Percentiles rank a stretch among this genome's conserved stretches.
Evolutionary conservation across 2,888 invertebrate genomes (phyloP).

Genomic region (Erannis defoliaria): DNA sequence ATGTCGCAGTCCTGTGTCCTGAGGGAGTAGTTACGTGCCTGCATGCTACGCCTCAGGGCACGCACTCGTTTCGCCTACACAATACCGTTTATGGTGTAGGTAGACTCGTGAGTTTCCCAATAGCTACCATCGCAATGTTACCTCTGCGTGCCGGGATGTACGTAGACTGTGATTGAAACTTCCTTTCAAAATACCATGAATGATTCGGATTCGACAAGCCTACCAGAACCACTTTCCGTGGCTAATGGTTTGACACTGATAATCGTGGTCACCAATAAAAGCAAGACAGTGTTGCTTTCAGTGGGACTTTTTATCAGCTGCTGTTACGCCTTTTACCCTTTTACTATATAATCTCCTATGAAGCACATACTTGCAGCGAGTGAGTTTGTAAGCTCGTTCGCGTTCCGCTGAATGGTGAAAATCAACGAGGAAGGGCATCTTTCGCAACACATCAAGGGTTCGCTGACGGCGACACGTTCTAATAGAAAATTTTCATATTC

Average conservation of each 20-base stretch:
- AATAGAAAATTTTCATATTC: constrained; percentile 87
- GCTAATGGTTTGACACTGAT: constrained; percentile 33
- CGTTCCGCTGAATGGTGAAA: constrained; percentile 67
- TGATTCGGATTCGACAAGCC: constrained; percentile 16
- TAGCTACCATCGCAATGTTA: constrained; percentile 25
- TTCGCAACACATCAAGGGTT: constrained; percentile 72
- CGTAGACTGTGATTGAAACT: constrained; percentile 42
- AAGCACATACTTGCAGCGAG: constrained; percentile 26
- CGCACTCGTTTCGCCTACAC: constrained; percentile 45
- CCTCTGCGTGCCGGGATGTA: constrained; percentile 19
- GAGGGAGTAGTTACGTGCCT: constrained; percentile 69
- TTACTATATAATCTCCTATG: constrained; percentile 15
- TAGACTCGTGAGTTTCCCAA: constrained; percentile 40
- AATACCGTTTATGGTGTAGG: constrained; percentile 46
- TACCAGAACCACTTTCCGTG: constrained; percentile 34
- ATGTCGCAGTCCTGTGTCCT: constrained; percentile 61
- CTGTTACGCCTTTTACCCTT: constrained; percentile 23
- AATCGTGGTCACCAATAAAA: constrained; percentile 35
- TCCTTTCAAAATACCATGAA: constrained; percentile 41
- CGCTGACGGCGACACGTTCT: constrained; percentile 85
- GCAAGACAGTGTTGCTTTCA: constrained; percentile 30
- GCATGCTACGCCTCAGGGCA: constrained; percentile 58
- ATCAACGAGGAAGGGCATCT: constrained; percentile 65
- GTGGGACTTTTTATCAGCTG: constrained; percentile 22
- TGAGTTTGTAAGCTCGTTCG: constrained; percentile 63